phyloP scores from a whole-genome alignment of 2,888 invertebrate genomes.

The Plebejus melissa region DNA sequence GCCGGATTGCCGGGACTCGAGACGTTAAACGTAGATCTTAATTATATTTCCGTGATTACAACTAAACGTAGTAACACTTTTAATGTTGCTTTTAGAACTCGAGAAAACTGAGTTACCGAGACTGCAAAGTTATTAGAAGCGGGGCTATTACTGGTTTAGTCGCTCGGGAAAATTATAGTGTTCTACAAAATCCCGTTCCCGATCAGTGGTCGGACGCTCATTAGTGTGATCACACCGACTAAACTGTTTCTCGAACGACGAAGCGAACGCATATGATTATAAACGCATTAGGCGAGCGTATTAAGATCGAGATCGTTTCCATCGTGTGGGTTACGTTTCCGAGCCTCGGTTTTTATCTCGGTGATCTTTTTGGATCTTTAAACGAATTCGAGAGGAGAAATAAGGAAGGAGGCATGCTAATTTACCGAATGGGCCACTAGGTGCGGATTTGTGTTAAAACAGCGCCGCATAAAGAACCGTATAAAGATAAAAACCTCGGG shows the following conservation, averaged over 20 bases:
- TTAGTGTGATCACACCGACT: slow-evolving; percentile 51
- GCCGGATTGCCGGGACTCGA: slow-evolving; percentile 13
- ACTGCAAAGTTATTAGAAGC: slow-evolving; percentile 29
- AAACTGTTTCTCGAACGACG: slow-evolving; percentile 55
- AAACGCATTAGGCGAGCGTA: slow-evolving; percentile 63
- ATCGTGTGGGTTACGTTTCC: slow-evolving; percentile 45
- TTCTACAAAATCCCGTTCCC: slow-evolving; percentile 47
- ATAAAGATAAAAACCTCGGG: slow-evolving; percentile 52
- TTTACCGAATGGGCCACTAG: slow-evolving; percentile 55
- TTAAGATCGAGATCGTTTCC: slow-evolving; percentile 37
- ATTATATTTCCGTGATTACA: slow-evolving; percentile 6
- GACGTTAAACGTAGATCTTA: slow-evolving; percentile 17
- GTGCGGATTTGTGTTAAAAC: slow-evolving; percentile 50
- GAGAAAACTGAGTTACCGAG: neutral
- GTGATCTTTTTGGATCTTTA: slow-evolving; percentile 48
- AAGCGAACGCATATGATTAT: slow-evolving; percentile 68
- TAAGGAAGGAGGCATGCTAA: slow-evolving; percentile 51
- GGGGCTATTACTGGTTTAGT: neutral
- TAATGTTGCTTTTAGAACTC: neutral
- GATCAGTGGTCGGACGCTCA: slow-evolving; percentile 50
- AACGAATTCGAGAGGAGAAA: slow-evolving; percentile 44
- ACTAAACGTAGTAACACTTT: slow-evolving; percentile 8
- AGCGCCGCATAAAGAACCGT: slow-evolving; percentile 41
- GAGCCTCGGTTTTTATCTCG: slow-evolving; percentile 44
- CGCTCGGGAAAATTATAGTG: slow-evolving; percentile 35